Evolutionary conservation across 2,797 vertebrate genomes (phyloP).

Genomic region (Prionace glauca): DNA sequence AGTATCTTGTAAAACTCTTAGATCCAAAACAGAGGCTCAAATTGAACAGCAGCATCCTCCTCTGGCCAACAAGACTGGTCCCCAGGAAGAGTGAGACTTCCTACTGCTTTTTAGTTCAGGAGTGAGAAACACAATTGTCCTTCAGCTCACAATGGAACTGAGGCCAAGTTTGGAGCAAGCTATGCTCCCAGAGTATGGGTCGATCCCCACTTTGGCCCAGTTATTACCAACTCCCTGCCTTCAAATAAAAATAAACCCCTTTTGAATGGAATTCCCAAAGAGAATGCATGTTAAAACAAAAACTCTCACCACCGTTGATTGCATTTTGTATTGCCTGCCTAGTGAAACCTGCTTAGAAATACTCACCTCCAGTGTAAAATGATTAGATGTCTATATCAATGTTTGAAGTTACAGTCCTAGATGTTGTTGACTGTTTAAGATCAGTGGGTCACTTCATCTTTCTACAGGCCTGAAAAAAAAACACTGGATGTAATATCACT

Average conservation of each 20-base stretch:
- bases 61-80: not conserved
- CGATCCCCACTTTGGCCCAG: not conserved
- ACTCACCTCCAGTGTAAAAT: not conserved
- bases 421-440: not conserved
- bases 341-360: constrained; percentile 32
- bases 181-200: not conserved
- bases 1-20: too few relatives aligned
- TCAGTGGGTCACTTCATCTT: not conserved
- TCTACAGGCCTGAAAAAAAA: not conserved
- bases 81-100: not conserved
- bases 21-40: not conserved
- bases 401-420: not conserved
- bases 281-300: constrained; percentile 20
- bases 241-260: not conserved
- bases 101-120: not conserved
- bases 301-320: constrained; percentile 19
- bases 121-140: not conserved
- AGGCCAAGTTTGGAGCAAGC: not conserved
- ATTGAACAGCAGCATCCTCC: not conserved
- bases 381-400: not conserved
- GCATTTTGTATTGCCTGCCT: constrained; percentile 16
- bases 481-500: not conserved
- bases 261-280: not conserved
- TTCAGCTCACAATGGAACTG: not conserved
- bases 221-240: not conserved